Base-by-base conservation (phyloP, 2,888 invertebrate species). In the Phytoseiulus persimilis region DNA sequence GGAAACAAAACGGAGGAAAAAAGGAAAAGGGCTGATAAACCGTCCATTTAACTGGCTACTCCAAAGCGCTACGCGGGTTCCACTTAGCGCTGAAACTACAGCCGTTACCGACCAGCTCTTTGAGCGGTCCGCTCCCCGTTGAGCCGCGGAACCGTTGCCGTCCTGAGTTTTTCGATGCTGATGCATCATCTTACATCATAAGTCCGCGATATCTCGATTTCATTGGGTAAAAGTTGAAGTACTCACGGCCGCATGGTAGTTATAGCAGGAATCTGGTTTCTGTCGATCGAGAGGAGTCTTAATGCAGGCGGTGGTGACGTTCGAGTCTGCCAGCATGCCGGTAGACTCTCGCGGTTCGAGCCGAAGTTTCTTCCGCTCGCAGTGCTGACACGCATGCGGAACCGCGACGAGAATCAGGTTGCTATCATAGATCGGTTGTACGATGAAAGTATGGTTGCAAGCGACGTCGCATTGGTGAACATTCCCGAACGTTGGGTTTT, bases 191-290 rank as follows among this genome's bases (percentile, higher is more conserved):
- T n/a, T n/a, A n/a, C n/a, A n/a, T n/a, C n/a, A n/a, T n/a, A n/a
- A n/a, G n/a, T n/a, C n/a, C n/a, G n/a, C n/a, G n/a, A n/a, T n/a
- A n/a, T n/a, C n/a, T n/a, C n/a, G n/a, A n/a, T n/a, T n/a, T n/a
- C n/a, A n/a, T n/a, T n/a, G n/a, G n/a, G n/a, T n/a, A n/a, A n/a
- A n/a, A n/a, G n/a, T 39, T 39, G 39, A 39, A 39, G 9, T 39
- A 87, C 90, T 90, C 90, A 91, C 91, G 90, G 91, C 91, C 90
- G 91, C 91, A 90, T 91, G 91, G 90, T 91, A 91, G 90, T 91
- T 91, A 89, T 91, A 83, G 89, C 91, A 91, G 83, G 89, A 90
- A 83, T 89, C 83, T 14, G 90, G 89, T 39, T 83, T 90, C 90
- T 91, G 91, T 90, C 91, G 90, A 83, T 90, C 90, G 89, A 91